Evolutionary conservation across 92 coral and sea anemone species (phyloP).

Genomic region (Scolanthus callimorphus): DNA sequence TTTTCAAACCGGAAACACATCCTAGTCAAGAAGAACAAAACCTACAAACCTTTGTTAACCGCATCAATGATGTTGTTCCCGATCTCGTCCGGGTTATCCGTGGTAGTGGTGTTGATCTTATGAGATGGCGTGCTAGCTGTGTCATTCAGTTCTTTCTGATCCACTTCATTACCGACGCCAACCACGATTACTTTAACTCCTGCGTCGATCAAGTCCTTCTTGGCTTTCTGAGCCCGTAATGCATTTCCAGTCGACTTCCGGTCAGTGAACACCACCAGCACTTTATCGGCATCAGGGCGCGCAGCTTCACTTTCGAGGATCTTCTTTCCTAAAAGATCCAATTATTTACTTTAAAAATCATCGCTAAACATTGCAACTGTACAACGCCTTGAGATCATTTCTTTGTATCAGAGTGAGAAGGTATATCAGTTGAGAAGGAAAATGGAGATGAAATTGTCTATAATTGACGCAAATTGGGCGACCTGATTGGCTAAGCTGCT

Average conservation of each 20-base stretch:
- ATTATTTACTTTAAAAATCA: no score
- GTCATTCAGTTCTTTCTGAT: constrained; percentile 27
- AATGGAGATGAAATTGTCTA: no score
- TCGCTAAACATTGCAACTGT: no score
- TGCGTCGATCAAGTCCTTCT: constrained; percentile 27
- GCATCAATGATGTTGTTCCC: constrained; percentile 25
- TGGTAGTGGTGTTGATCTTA: constrained; percentile 7
- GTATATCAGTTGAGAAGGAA: background rate
- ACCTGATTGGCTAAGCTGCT: no score
- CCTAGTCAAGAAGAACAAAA: no score
- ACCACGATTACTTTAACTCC: constrained; percentile 40
- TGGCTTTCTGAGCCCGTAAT: constrained; percentile 23
- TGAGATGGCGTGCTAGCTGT: constrained; percentile 25
- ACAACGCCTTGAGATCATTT: no score
- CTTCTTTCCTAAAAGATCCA: constrained; percentile 22
- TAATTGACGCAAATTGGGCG: no score
- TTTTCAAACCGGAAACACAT: no score
- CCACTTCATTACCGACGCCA: constrained; percentile 42
- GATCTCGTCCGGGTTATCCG: constrained; percentile 13
- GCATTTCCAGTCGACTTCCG: constrained; percentile 41
- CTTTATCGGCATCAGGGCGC: constrained; percentile 33
- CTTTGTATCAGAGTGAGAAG: no score
- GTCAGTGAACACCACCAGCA: constrained; percentile 49
- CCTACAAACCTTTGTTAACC: constrained; percentile 30
- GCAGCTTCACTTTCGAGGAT: constrained; percentile 18